These are phyloP conservation scores for Protonibea diacanthus DNA, from an alignment of 2,797 vertebrate genomes.

Conservation along the genomic window DNA sequence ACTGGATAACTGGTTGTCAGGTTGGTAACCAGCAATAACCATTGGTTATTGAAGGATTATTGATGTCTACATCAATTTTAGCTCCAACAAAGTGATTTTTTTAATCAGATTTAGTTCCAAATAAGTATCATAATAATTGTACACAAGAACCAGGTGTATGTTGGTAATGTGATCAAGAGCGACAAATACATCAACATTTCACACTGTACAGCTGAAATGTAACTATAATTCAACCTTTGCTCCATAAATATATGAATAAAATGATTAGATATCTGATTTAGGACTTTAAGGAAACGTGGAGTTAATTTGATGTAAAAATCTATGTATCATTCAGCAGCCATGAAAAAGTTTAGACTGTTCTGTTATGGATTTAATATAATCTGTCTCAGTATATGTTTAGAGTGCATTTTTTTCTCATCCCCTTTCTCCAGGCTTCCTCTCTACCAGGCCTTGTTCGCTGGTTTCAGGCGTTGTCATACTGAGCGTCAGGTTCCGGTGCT, in stretches of 20 bases:
- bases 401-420: neutral
- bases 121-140: neutral
- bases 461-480: slow-evolving; percentile 86
- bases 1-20: neutral
- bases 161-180: too few relatives aligned
- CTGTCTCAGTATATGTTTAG: neutral
- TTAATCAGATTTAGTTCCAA: neutral
- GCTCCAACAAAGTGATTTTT: neutral
- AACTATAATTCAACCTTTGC: too few relatives aligned
- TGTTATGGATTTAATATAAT: neutral
- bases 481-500: slow-evolving; percentile 89
- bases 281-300: too few relatives aligned
- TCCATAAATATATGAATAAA: too few relatives aligned
- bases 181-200: too few relatives aligned
- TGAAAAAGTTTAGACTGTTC: neutral
- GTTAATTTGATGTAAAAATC: neutral
- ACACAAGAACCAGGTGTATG: too few relatives aligned
- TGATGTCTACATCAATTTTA: neutral
- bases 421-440: slow-evolving; percentile 85
- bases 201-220: too few relatives aligned
- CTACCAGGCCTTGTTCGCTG: slow-evolving; percentile 88
- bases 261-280: too few relatives aligned
- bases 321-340: neutral
- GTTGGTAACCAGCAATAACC: neutral
- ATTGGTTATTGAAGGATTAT: neutral